These are phyloP conservation scores for Nephila pilipes DNA, from an alignment of 1,140 invertebrate species.

Conservation along the genomic window DNA sequence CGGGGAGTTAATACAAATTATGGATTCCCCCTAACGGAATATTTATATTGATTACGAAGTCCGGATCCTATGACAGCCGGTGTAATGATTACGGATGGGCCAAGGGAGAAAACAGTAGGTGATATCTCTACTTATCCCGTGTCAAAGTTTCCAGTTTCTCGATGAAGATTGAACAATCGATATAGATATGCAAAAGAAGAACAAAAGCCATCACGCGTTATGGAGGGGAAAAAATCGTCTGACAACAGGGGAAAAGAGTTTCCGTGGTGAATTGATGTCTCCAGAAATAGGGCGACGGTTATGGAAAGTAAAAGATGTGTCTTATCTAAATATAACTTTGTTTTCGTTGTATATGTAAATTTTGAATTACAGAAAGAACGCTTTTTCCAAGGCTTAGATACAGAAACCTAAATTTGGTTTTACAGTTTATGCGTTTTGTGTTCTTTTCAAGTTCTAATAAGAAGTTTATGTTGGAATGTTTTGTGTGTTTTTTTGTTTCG, in stretches of 20 bases:
- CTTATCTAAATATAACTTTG: too few species aligned
- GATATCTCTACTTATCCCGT: slow-evolving; percentile 33
- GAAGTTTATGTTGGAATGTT: too few species aligned
- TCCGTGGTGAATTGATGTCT: not conserved
- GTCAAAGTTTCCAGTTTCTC: slow-evolving; percentile 7
- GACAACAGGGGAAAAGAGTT: not conserved
- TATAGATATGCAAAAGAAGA: not conserved
- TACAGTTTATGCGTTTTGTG: too few species aligned
- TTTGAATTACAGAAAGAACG: too few species aligned
- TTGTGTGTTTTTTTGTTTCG: too few species aligned
- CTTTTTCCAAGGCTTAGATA: too few species aligned
- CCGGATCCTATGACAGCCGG: slow-evolving; percentile 41
- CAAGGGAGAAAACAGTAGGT: not conserved
- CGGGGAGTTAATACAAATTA: slow-evolving; percentile 64
- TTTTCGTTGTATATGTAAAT: too few species aligned
- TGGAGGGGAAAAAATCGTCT: not conserved
- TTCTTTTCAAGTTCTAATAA: too few species aligned
- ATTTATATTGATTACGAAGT: slow-evolving; percentile 68
- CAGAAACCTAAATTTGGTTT: too few species aligned
- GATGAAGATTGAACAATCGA: not conserved
- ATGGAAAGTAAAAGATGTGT: not conserved
- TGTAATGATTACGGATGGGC: slow-evolving; percentile 64
- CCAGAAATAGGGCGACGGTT: not conserved
- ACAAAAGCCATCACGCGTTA: not conserved
- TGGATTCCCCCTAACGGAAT: slow-evolving; percentile 61